Evolutionary conservation across 2,797 vertebrate genomes (phyloP).

Genomic region (Spheniscus humboldti): DNA sequence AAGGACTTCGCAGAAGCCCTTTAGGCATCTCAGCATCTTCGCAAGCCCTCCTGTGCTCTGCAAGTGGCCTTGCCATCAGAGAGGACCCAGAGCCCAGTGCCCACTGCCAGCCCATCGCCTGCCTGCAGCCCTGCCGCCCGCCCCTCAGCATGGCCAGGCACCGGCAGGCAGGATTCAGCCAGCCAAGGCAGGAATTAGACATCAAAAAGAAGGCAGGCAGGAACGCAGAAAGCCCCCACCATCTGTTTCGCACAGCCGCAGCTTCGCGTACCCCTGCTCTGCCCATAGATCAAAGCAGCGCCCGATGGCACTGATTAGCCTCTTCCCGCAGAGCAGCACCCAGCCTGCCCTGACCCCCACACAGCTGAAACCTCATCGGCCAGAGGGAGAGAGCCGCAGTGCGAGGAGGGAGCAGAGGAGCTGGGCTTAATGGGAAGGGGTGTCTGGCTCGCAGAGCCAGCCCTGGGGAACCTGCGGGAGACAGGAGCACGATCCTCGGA

Average conservation of each 20-base stretch:
- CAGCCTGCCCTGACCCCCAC: neutral
- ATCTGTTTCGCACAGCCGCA: neutral
- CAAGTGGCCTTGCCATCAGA: accelerated
- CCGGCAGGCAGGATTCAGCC: neutral
- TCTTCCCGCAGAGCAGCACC: neutral
- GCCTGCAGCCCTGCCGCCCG: neutral
- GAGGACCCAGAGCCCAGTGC: accelerated
- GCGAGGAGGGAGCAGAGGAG: neutral
- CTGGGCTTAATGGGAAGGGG: neutral
- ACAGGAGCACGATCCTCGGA: neutral
- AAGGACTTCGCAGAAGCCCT: neutral
- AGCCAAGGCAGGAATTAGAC: neutral
- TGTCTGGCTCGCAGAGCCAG: neutral
- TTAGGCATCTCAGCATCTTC: neutral
- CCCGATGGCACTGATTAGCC: neutral
- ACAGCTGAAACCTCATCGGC: neutral
- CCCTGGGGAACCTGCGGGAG: neutral
- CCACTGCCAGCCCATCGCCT: neutral
- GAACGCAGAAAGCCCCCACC: neutral
- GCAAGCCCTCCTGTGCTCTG: neutral
- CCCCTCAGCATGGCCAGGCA: accelerated
- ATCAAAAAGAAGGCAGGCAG: neutral
- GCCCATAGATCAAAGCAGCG: neutral
- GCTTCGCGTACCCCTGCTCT: neutral
- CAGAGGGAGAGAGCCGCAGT: neutral